These are phyloP conservation scores for Timema podura DNA, from an alignment of 2,888 invertebrate species.

Conservation along the genomic window DNA sequence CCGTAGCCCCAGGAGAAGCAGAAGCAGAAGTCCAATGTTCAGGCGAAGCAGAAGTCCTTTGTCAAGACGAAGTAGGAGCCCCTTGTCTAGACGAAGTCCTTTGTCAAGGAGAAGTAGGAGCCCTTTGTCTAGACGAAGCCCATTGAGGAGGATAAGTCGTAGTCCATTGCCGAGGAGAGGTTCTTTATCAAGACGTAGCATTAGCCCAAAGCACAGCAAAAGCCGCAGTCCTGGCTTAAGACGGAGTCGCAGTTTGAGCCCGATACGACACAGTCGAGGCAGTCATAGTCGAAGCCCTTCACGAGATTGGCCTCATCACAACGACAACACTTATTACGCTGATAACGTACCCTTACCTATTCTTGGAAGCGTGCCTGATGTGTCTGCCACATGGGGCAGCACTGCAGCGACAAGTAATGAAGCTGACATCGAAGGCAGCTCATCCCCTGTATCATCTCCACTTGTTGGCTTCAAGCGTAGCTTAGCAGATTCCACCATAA, in stretches of 20 bases:
- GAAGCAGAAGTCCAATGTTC: conserved; percentile 17
- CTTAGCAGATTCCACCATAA: conserved; percentile 53
- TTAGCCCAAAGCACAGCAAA: not conserved
- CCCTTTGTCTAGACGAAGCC: not conserved
- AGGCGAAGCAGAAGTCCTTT: conserved; percentile 18
- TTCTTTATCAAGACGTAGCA: not conserved
- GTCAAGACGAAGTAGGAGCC: conserved; percentile 17
- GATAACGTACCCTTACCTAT: conserved; percentile 20
- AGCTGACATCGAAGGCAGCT: conserved; percentile 20
- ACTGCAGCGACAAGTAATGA: conserved; percentile 8
- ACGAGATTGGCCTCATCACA: not conserved
- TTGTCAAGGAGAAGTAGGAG: not conserved
- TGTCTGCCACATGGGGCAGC: conserved; percentile 13
- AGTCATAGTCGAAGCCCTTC: conserved; percentile 18
- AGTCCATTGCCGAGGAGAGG: not conserved
- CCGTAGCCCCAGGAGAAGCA: conserved; percentile 12
- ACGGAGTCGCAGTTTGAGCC: conserved; percentile 11
- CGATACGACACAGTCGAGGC: not conserved
- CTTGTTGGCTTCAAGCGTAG: conserved; percentile 46
- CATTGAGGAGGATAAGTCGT: conserved; percentile 12
- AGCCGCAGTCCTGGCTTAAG: not conserved
- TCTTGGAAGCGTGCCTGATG: not conserved
- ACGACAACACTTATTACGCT: conserved; percentile 10
- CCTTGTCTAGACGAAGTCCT: conserved; percentile 13
- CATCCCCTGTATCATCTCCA: conserved; percentile 37